Evolutionary conservation across 2,888 invertebrate genomes (phyloP), one percentile per base, ranked within the genome.

Genomic region (Plusia festucae): DNA sequence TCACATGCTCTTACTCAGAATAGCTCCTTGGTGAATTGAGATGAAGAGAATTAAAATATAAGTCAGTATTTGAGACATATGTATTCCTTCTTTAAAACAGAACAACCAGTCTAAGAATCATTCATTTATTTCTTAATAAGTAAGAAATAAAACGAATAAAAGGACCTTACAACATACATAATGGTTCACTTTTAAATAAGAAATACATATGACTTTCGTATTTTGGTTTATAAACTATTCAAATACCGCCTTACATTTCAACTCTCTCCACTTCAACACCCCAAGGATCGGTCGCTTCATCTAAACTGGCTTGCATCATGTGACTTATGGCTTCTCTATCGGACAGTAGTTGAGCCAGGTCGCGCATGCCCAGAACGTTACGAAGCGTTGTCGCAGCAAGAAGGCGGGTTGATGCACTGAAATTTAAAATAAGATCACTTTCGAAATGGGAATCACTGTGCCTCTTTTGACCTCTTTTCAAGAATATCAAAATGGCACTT

Each of bases 261-360:
- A 99, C 99, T 76, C 99, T 95, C 90, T 99, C 99, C 15, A 99
- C 98, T 93, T 98, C 98, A 49, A 98, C 98, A 30, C 98, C 98
- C 98, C 98, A 98, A 1, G 98, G 98, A 85, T 98, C 98, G 0
- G 98, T 98, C 46, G 98, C 98, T 68, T 97, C 97, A 82, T 98
- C 98, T 73, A 98, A 90, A 53, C 97, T 97, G 51, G 96, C 92
- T 90, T 98, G 98, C 98, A 99, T 99, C 74, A 97, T 97, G 86
- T 97, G 97, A 53, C 98, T 98, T 83, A 99, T 98, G 15, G 97
- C 97, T 88, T 99, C 99, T 60, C 99, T 95, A 88, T 99, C 99
- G 0, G 98, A 97, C 16, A 99, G 95, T 66, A 99, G 97, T 91
- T 99, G 99, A 1, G 98, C 97, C 68, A 99, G 95, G 89, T 98